A percentile compares a stretch with the other conserved stretches of the same genome.
Conservation (phyloP, 2,888 invertebrate genomes). For the Uropetala carovei region DNA sequence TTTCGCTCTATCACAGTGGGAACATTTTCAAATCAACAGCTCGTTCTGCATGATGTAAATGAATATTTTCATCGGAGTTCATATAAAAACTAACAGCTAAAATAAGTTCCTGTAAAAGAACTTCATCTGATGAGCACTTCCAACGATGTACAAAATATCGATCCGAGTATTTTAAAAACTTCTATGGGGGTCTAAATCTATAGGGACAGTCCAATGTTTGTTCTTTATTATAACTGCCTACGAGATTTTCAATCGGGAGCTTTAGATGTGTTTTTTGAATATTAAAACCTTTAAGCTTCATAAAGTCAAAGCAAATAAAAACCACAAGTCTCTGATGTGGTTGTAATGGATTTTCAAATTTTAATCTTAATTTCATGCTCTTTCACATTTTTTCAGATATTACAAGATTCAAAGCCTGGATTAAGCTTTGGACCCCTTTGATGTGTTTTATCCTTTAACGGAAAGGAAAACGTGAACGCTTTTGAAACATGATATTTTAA, state of each 20-base stretch:
- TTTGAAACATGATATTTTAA: conserved; percentile 28
- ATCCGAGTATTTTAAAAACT: no score
- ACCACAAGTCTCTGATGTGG: conserved; percentile 15
- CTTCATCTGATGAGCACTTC: no score
- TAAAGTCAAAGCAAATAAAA: conserved; percentile 7
- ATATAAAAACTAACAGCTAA: no score
- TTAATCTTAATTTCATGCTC: conserved; percentile 19
- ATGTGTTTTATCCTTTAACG: conserved; percentile 8
- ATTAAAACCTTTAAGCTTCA: neutral
- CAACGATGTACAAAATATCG: no score
- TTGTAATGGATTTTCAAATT: conserved; percentile 28
- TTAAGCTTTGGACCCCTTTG: neutral
- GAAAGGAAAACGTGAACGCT: conserved; percentile 16
- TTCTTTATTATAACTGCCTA: neutral
- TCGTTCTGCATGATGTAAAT: no score
- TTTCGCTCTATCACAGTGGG: no score
- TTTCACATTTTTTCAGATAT: conserved; percentile 9
- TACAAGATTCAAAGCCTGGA: conserved; percentile 23
- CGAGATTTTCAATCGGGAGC: neutral
- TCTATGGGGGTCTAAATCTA: no score
- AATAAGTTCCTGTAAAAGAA: no score
- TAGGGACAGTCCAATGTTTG: neutral
- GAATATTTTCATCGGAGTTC: no score
- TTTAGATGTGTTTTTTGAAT: neutral
- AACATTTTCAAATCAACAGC: no score